phyloP scores from a whole-genome alignment of 2,888 invertebrate genomes.

The Hedychridium roseum region DNA sequence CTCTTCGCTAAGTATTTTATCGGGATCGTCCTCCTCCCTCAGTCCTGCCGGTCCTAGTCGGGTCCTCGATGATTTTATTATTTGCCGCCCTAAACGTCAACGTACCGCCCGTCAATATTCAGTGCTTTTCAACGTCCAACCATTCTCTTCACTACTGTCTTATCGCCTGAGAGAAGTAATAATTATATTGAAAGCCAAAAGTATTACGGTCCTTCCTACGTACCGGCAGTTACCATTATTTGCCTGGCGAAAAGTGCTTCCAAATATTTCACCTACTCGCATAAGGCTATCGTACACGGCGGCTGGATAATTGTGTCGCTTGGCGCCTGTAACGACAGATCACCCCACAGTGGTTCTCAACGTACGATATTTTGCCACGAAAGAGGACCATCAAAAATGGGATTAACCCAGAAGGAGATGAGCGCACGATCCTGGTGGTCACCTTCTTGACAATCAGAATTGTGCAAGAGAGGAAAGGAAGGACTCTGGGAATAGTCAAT shows the following conservation, averaged over 20 bases:
- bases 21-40: constrained; percentile 13
- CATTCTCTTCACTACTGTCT: no score
- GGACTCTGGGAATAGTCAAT: no score
- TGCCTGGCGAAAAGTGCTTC: not conserved
- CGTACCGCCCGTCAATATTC: constrained; percentile 14
- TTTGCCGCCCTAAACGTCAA: constrained; percentile 29
- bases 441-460: no score
- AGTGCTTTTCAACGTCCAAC: constrained; percentile 17
- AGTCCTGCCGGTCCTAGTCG: no score
- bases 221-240: not conserved
- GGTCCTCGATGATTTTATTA: constrained; percentile 37
- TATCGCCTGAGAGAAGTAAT: no score
- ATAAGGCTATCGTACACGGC: not conserved
- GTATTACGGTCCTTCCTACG: not conserved
- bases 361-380: no score
- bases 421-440: no score
- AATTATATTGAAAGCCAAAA: no score
- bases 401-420: no score
- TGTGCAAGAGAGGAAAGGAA: no score
- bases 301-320: not conserved
- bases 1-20: constrained; percentile 35
- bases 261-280: not conserved
- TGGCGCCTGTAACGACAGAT: not conserved
- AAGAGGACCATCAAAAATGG: no score
- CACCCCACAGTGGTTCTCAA: not conserved